Evolutionary conservation across 2,113 vertebrate species (phyloP), one percentile per base, ranked within the genome.

Genomic region (Cepphus grylle): DNA sequence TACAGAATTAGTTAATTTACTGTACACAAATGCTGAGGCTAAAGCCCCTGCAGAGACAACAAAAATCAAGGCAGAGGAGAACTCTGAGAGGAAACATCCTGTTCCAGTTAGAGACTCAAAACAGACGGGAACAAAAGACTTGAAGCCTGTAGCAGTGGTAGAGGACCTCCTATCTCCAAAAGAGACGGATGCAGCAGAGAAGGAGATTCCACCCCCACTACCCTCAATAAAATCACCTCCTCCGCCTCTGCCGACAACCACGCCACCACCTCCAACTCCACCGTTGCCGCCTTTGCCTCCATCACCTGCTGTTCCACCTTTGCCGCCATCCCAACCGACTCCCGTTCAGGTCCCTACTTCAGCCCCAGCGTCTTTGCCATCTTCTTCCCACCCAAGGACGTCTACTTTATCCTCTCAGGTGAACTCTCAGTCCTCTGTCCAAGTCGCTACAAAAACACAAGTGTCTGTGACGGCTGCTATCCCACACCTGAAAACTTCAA

Each of bases 401-500:
- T 98, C 98, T 96, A 92, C 97, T 97, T 77, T 98, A 86, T 93
- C 98, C 89, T 97, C 98, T 96, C 99, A 98, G 97, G 95, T 98
- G 96, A 99, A 98, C 98, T 99, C 99, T 81, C 99, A 99, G 93
- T 96, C 98, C 55, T 94, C 95, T n/a, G 87, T 97, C 67, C 98
- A 98, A 61, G 95, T 98, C 16, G 98, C 98, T 86, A 77, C 98
- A 93, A 99, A 99, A 83, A 93, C 97, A 76, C 98, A 98, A 94
- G 93, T 97, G 72, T 98, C 97, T 90, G 95, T 98, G 91, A 98
- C 98, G 55, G 98, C 98, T 96, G 98, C 98, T 97, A 97, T 98
- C 56, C 98, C 98, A 30, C 97, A 99, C 80, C 97, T 99, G 97
- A 99, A 99, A 98, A 99, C 99, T 14, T 99, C 99, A 71, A 99